Conservation (phyloP, 2,888 invertebrate genomes). For the Metacarcinus magister region DNA sequence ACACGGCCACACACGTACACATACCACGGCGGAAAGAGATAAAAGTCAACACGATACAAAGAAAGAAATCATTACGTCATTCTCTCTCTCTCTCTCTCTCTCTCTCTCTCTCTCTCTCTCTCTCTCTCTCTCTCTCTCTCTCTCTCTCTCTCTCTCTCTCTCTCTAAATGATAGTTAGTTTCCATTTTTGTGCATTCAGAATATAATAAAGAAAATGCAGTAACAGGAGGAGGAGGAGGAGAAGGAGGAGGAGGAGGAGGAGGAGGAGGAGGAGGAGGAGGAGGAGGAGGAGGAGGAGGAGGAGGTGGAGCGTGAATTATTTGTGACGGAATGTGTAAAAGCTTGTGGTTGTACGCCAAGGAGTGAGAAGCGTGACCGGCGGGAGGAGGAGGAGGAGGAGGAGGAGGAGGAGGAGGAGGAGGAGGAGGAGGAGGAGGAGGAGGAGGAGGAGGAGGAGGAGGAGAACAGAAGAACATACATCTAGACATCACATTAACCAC, state of each 20-base stretch:
- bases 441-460: constrained; percentile 29
- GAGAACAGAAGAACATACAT: background rate
- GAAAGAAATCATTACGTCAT: constrained; percentile 1
- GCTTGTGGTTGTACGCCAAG: too few species aligned
- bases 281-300: constrained; percentile 28
- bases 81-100: background rate
- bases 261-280: constrained; percentile 10
- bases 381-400: background rate
- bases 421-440: constrained; percentile 14
- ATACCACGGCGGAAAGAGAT: background rate
- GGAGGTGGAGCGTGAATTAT: too few species aligned
- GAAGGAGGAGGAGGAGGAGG: background rate
- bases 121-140: constrained; percentile 50
- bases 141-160: constrained; percentile 27
- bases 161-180: background rate
- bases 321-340: too few species aligned
- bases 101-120: background rate
- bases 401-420: constrained; percentile 26
- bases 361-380: background rate
- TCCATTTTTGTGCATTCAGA: background rate
- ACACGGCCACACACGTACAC: background rate
- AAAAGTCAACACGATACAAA: background rate
- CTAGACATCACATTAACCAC: background rate
- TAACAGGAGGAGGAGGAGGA: background rate
- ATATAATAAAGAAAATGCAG: background rate